phyloP scores from a whole-genome alignment of 2,113 vertebrate genomes.

The Rhynchomys soricoides region DNA sequence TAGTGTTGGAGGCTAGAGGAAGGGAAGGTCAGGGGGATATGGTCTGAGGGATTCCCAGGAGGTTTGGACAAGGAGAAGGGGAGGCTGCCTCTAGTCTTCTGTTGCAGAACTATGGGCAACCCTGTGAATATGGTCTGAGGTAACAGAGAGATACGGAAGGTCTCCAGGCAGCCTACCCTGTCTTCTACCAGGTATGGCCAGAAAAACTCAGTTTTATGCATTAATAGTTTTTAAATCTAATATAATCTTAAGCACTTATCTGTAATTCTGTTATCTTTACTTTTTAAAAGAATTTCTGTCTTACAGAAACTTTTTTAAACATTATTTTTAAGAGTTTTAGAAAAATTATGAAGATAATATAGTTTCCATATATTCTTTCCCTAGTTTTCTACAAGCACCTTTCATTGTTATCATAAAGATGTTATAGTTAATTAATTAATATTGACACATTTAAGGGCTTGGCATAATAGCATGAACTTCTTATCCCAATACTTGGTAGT shows the following conservation, averaged over 20 bases:
- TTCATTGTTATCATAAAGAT: neutral
- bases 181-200: neutral
- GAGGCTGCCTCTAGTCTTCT: neutral
- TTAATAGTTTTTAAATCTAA: slow-evolving; percentile 18
- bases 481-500: neutral
- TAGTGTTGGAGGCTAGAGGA: too few species aligned
- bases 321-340: slow-evolving; percentile 45
- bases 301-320: neutral
- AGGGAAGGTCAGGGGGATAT: neutral
- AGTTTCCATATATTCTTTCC: neutral
- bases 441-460: neutral
- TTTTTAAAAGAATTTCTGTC: neutral
- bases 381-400: neutral
- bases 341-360: slow-evolving; percentile 2
- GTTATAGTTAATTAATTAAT: neutral
- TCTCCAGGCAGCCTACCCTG: neutral
- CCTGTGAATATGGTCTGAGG: neutral
- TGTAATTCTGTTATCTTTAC: slow-evolving; percentile 40
- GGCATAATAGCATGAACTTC: neutral
- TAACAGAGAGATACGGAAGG: neutral
- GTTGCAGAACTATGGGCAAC: neutral
- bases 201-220: neutral
- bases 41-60: neutral
- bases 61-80: neutral
- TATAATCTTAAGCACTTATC: slow-evolving; percentile 23